Conservation (phyloP, 2,113 vertebrate species). For the Dendropsophus ebraccatus region DNA sequence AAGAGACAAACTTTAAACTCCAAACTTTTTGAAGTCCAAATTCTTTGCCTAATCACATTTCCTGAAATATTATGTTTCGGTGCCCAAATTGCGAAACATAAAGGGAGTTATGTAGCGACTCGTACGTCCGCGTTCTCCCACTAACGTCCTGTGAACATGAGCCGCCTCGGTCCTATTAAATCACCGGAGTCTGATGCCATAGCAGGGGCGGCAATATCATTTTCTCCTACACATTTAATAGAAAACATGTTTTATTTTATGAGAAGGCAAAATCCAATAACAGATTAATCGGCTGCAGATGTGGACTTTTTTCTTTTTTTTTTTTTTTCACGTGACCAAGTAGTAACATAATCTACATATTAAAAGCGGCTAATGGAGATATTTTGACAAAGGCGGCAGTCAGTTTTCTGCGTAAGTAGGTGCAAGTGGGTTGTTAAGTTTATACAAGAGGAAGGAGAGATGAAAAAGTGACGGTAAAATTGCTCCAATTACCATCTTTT, state of each 20-base stretch:
- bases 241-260: conserved; percentile 38
- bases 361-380: background rate
- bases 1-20: background rate
- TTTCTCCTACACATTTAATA: conserved; percentile 35
- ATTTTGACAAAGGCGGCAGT: background rate
- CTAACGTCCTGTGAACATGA: conserved; percentile 11
- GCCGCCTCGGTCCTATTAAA: conserved; percentile 2
- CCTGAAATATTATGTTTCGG: conserved; percentile 35
- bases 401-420: background rate
- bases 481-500: background rate
- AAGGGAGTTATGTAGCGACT: background rate
- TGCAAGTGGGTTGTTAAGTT: background rate
- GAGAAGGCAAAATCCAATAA: conserved; percentile 39
- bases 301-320: background rate
- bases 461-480: background rate
- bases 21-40: conserved; percentile 34
- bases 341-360: conserved; percentile 30
- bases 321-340: background rate
- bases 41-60: conserved; percentile 43
- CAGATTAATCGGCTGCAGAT: conserved; percentile 41
- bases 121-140: background rate
- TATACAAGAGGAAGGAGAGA: conserved; percentile 1
- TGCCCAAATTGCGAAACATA: conserved; percentile 17
- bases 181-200: conserved; percentile 9
- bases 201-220: background rate